These are phyloP conservation scores for Bombus soroeensis DNA, from an alignment of 1,140 invertebrate species.

Conservation along the genomic window DNA sequence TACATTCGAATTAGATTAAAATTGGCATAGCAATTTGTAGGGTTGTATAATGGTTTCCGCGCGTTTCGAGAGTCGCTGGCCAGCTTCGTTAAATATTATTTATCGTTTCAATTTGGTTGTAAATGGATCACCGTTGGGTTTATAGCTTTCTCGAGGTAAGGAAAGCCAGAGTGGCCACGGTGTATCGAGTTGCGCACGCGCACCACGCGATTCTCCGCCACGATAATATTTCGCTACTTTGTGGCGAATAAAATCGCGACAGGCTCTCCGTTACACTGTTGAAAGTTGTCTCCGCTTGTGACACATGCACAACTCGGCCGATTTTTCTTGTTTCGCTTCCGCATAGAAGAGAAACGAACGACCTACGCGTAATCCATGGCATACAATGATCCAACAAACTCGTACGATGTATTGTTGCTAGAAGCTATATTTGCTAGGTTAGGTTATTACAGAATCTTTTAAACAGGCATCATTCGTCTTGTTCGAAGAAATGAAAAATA, in stretches of 20 bases:
- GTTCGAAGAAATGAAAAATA: no score
- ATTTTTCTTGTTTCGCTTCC: slow-evolving; percentile 2
- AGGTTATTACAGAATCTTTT: background rate
- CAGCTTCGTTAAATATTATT: slow-evolving; percentile 10
- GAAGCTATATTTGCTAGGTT: background rate
- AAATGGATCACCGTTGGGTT: background rate
- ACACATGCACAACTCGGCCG: background rate
- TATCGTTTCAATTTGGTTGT: slow-evolving; percentile 14
- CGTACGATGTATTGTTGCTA: background rate
- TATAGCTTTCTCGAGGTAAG: slow-evolving; percentile 9
- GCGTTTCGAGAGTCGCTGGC: background rate
- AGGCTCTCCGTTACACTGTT: background rate
- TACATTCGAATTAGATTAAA: background rate
- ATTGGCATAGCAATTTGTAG: background rate
- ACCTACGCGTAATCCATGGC: background rate
- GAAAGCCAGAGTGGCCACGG: background rate
- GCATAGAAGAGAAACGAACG: background rate
- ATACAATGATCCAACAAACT: background rate
- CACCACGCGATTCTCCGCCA: slow-evolving; percentile 10
- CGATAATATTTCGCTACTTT: slow-evolving; percentile 46
- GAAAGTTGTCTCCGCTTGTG: background rate
- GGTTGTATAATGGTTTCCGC: background rate
- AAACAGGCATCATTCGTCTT: no score
- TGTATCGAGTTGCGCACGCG: slow-evolving; percentile 28
- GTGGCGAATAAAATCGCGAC: slow-evolving; percentile 28